A percentile compares a stretch with the other conserved stretches of the same genome.
phyloP scores from a whole-genome alignment of 1,140 invertebrate species.

The Trinorchestia longiramus region DNA sequence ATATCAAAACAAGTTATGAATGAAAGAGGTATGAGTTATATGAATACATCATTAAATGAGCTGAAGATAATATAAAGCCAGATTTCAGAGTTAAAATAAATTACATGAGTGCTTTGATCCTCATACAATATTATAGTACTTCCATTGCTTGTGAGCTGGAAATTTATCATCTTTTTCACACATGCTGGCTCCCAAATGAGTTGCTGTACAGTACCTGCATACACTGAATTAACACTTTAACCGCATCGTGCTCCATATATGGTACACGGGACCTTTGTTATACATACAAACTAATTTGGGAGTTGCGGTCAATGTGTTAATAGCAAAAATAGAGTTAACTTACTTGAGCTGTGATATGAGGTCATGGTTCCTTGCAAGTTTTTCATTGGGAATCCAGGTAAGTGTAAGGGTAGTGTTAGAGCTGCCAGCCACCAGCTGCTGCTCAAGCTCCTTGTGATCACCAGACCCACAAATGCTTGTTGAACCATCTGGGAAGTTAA shows the following conservation, averaged over 20 bases:
- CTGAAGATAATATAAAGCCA: too few relatives aligned
- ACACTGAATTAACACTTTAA: background rate
- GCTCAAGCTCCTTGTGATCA: background rate
- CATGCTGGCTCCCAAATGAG: background rate
- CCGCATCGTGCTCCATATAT: too few relatives aligned
- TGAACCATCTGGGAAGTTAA: background rate
- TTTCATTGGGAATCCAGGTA: conserved; percentile 93
- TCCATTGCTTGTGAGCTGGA: background rate
- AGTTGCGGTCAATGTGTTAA: too few relatives aligned
- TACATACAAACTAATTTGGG: too few relatives aligned
- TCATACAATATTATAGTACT: too few relatives aligned
- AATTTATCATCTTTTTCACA: background rate
- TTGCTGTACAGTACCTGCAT: too few relatives aligned
- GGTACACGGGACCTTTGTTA: too few relatives aligned
- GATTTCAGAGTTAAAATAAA: background rate
- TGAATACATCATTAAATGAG: too few relatives aligned
- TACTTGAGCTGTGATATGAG: conserved; percentile 63
- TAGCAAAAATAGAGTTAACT: background rate
- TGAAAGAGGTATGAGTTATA: too few relatives aligned
- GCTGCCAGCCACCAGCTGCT: conserved; percentile 69
- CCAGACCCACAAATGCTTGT: background rate
- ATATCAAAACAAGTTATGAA: too few relatives aligned
- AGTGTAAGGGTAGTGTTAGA: conserved; percentile 85
- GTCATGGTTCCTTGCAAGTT: conserved; percentile 83
- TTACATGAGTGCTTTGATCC: too few relatives aligned